These are phyloP conservation scores for Cryptocephalus moraei DNA, from an alignment of 2,888 invertebrate genomes.

Conservation along the genomic window DNA sequence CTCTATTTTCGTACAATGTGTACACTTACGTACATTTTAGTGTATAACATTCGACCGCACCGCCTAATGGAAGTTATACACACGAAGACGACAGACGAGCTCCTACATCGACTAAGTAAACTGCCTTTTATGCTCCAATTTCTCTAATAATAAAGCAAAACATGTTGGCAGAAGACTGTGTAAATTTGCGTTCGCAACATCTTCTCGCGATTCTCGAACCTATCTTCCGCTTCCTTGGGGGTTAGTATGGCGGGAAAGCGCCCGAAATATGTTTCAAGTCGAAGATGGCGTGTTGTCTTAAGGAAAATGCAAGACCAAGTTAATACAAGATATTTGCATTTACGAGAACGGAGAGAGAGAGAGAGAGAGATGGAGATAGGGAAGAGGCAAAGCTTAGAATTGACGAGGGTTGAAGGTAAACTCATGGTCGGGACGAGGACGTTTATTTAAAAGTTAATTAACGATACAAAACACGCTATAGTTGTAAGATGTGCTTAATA, in stretches of 20 bases:
- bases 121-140: conserved; percentile 10
- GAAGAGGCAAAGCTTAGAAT: too few species aligned
- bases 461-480: too few species aligned
- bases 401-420: too few species aligned
- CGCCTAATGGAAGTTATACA: too few species aligned
- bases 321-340: conserved; percentile 40
- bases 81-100: neutral
- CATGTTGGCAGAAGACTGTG: conserved; percentile 16
- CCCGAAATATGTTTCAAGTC: conserved; percentile 3
- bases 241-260: neutral
- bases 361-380: too few species aligned
- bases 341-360: conserved; percentile 12
- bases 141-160: conserved; percentile 19
- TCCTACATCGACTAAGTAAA: conserved; percentile 6
- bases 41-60: too few species aligned
- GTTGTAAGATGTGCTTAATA: too few species aligned
- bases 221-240: neutral
- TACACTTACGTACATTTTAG: too few species aligned
- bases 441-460: too few species aligned
- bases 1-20: too few species aligned
- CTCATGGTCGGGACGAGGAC: too few species aligned
- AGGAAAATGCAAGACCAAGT: conserved; percentile 36
- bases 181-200: conserved; percentile 10
- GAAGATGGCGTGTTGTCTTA: conserved; percentile 33
- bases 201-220: conserved; percentile 3